Percentiles rank a stretch among this genome's conserved stretches.
phyloP scores from a whole-genome alignment of 2,888 invertebrate species.

The Cantharis flavilabris region DNA sequence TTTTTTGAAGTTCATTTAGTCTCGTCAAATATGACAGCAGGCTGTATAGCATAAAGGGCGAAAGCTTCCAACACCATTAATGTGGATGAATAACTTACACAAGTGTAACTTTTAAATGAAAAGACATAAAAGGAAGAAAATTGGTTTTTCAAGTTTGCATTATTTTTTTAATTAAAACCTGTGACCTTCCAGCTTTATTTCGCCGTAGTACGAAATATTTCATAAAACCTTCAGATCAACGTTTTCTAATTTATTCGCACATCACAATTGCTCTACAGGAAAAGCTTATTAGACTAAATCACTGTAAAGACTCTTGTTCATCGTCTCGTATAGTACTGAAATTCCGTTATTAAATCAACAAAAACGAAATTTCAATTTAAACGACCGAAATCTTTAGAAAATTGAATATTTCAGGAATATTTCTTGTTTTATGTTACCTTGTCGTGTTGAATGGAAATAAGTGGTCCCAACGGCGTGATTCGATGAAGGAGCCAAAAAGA shows the following conservation, averaged over 20 bases:
- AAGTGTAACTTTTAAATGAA: not conserved
- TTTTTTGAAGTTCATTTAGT: not conserved
- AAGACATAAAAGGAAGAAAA: not conserved
- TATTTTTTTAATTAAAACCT: not conserved
- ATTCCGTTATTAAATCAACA: not conserved
- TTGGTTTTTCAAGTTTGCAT: not conserved
- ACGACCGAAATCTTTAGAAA: not conserved
- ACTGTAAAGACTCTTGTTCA: not conserved
- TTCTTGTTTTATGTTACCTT: not conserved
- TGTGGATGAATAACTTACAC: not conserved
- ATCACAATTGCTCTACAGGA: not conserved
- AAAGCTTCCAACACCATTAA: not conserved
- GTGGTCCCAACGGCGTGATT: constrained; percentile 54
- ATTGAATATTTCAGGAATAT: not conserved
- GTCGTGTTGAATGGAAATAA: constrained; percentile 54
- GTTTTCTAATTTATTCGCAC: not conserved
- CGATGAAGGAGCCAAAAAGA: constrained; percentile 68
- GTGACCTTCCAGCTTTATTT: not conserved
- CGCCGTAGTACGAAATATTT: not conserved
- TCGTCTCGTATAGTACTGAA: not conserved
- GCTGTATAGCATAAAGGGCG: not conserved
- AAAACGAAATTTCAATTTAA: not conserved
- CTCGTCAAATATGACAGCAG: not conserved
- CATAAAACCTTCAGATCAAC: not conserved
- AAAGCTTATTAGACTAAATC: not conserved